These are phyloP conservation scores for Phalanger gymnotis DNA, from an alignment of 2,797 vertebrate genomes.

Conservation along the genomic window DNA sequence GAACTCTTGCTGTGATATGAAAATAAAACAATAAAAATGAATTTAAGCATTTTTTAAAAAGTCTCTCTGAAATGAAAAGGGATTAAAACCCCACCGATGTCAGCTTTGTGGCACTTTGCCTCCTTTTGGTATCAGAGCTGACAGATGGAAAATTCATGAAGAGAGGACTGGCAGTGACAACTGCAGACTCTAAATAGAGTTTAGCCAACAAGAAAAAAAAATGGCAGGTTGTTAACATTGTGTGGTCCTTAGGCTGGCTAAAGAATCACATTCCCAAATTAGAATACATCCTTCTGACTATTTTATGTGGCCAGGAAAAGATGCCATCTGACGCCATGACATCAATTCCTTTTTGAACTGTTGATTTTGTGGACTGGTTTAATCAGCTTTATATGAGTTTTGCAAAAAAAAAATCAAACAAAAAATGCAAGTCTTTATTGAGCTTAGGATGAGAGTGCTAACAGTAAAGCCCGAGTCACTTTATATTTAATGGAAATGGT, in stretches of 20 bases:
- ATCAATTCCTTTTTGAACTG: constrained; percentile 51
- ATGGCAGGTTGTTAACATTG: background rate
- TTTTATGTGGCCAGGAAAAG: constrained; percentile 57
- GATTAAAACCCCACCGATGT: constrained; percentile 8
- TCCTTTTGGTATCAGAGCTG: constrained; percentile 52
- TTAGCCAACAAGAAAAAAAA: constrained; percentile 35
- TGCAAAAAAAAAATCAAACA: constrained; percentile 57
- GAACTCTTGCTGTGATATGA: constrained; percentile 41
- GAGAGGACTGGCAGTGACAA: constrained; percentile 22
- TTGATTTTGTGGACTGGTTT: constrained; percentile 63
- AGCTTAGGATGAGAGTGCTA: constrained; percentile 48
- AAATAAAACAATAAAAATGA: constrained; percentile 41
- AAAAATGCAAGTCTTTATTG: constrained; percentile 60
- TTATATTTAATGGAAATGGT: constrained; percentile 49
- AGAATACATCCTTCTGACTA: constrained; percentile 3
- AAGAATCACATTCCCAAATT: constrained; percentile 44
- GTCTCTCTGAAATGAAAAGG: constrained; percentile 15
- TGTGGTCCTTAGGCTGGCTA: constrained; percentile 33
- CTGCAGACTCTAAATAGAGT: constrained; percentile 45
- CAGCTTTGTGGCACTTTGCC: constrained; percentile 25
- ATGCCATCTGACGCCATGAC: constrained; percentile 51
- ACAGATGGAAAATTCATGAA: constrained; percentile 39
- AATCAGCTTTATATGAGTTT: constrained; percentile 62
- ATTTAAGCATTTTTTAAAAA: constrained; percentile 34
- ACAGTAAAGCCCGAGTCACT: constrained; percentile 50